Conservation (phyloP, 2,113 vertebrate species). For the Engystomops pustulosus region DNA sequence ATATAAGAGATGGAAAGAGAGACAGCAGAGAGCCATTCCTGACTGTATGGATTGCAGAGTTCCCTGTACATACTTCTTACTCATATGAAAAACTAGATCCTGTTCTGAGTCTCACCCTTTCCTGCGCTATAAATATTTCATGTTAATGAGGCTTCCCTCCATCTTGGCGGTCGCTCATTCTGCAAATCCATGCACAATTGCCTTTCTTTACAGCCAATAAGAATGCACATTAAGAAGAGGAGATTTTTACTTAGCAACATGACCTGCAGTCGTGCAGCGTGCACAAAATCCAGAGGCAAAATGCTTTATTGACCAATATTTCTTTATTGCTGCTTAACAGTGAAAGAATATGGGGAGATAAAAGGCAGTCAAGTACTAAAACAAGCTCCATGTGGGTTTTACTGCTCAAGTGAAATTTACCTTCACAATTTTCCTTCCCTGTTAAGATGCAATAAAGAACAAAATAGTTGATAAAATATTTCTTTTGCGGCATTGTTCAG, state of each 20-base stretch:
- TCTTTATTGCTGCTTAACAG: slow-evolving; percentile 67
- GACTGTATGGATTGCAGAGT: not conserved
- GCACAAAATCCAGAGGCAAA: slow-evolving; percentile 63
- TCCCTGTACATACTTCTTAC: not conserved
- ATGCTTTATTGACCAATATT: slow-evolving; percentile 64
- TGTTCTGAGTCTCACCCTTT: slow-evolving; percentile 61
- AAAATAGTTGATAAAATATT: slow-evolving; percentile 62
- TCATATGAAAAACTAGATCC: not conserved
- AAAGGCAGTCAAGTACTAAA: slow-evolving; percentile 64
- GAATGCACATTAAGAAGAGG: slow-evolving; percentile 63
- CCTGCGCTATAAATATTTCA: slow-evolving; percentile 70
- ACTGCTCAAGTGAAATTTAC: slow-evolving; percentile 59
- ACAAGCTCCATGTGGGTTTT: slow-evolving; percentile 52
- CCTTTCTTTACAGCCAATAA: slow-evolving; percentile 63
- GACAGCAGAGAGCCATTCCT: not conserved
- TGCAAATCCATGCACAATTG: slow-evolving; percentile 63
- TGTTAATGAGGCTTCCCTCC: slow-evolving; percentile 66
- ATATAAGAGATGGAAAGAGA: not conserved
- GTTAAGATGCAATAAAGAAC: slow-evolving; percentile 61
- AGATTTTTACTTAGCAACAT: slow-evolving; percentile 64
- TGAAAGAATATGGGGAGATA: slow-evolving; percentile 64
- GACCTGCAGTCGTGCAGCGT: slow-evolving; percentile 51
- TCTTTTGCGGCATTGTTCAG: slow-evolving; percentile 54
- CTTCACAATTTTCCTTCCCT: slow-evolving; percentile 55
- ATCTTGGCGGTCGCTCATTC: slow-evolving; percentile 66